Percentiles rank a stretch among this genome's conserved stretches.
Conservation (phyloP, 2,797 vertebrate species). For the Acipenser oxyrinchus region DNA sequence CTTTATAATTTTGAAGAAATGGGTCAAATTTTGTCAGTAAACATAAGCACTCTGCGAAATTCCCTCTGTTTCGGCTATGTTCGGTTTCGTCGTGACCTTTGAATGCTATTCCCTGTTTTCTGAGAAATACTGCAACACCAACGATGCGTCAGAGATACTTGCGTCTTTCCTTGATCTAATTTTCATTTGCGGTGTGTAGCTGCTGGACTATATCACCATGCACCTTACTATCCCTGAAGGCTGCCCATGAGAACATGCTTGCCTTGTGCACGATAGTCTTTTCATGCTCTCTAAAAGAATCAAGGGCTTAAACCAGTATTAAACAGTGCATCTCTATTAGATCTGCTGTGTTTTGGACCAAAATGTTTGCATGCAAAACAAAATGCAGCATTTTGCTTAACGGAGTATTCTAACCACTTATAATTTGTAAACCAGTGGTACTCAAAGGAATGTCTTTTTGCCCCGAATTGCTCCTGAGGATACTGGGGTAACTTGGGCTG, state of each 20-base stretch:
- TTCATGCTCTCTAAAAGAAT: constrained; percentile 16
- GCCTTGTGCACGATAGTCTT: not conserved
- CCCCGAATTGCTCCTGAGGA: no score
- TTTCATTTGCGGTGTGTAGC: constrained; percentile 11
- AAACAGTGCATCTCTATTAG: constrained; percentile 13
- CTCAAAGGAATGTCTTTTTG: no score
- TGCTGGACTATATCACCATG: constrained; percentile 14
- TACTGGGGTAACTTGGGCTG: no score
- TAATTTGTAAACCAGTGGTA: no score
- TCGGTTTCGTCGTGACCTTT: no score
- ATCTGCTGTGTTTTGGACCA: constrained; percentile 12
- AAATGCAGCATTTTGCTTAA: constrained; percentile 14
- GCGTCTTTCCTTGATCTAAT: constrained; percentile 15
- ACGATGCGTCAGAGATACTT: constrained; percentile 16
- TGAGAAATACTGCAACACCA: constrained; percentile 10
- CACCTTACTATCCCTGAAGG: constrained; percentile 15
- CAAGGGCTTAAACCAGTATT: constrained; percentile 14
- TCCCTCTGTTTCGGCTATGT: constrained; percentile 13
- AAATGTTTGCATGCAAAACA: constrained; percentile 18
- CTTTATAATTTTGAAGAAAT: constrained; percentile 12
- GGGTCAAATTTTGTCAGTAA: constrained; percentile 19
- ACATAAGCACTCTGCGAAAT: constrained; percentile 17
- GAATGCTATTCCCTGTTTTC: no score
- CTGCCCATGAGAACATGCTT: constrained; percentile 15
- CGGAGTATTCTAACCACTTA: constrained; percentile 17